Evolutionary conservation across 2,888 invertebrate species (phyloP).

Genomic region (Ferdinandea cuprea): DNA sequence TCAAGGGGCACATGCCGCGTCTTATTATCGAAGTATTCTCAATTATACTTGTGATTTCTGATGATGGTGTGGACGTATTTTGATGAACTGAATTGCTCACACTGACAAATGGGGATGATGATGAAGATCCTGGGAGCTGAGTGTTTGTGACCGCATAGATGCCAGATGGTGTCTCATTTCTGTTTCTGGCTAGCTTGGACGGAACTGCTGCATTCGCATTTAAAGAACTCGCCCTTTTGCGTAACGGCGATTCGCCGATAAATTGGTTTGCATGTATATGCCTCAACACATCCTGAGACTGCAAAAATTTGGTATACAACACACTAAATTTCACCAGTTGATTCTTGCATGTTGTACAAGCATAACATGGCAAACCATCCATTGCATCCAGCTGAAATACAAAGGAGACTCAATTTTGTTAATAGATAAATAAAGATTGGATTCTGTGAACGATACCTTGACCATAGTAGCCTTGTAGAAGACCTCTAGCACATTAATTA

Average conservation of each 20-base stretch:
- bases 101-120: too few relatives aligned
- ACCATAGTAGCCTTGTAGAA: background rate
- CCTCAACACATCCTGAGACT: background rate
- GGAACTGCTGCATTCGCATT: background rate
- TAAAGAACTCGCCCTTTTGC: background rate
- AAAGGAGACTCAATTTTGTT: background rate
- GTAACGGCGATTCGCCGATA: background rate
- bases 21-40: too few relatives aligned
- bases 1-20: too few relatives aligned
- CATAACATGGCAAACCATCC: slow-evolving; percentile 12
- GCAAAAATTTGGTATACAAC: background rate
- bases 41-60: too few relatives aligned
- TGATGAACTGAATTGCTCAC: too few relatives aligned
- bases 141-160: too few relatives aligned
- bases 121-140: too few relatives aligned
- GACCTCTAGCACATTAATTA: too few relatives aligned
- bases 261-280: background rate
- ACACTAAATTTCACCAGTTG: background rate
- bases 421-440: background rate
- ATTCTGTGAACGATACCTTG: background rate
- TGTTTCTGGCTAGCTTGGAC: background rate
- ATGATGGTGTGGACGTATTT: too few relatives aligned
- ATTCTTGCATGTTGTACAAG: background rate
- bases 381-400: background rate
- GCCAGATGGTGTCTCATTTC: too few relatives aligned